Evolutionary conservation across 2,888 invertebrate species (phyloP).

Genomic region (Eristalis intricaria): DNA sequence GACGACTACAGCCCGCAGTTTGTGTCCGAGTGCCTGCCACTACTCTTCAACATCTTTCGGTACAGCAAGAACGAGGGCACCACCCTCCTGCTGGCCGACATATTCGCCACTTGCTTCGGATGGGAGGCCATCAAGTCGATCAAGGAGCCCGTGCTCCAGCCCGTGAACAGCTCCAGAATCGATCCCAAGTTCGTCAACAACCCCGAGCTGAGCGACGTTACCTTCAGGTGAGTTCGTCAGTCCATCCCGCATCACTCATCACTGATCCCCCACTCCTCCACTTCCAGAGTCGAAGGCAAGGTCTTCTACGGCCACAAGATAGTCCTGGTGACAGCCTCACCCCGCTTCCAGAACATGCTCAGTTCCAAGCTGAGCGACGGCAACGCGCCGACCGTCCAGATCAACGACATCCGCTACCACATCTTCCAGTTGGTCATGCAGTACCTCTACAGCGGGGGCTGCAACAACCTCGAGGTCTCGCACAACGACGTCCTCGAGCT

Average conservation of each 20-base stretch:
- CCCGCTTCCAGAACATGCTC: slow-evolving; percentile 92
- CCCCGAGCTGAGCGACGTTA: slow-evolving; percentile 95
- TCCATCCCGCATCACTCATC: not conserved
- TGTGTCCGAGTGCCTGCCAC: slow-evolving; percentile 93
- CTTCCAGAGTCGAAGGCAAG: slow-evolving; percentile 89
- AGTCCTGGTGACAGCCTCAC: slow-evolving; percentile 94
- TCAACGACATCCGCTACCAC: slow-evolving; percentile 95
- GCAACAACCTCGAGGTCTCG: slow-evolving; percentile 88
- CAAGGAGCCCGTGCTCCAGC: slow-evolving; percentile 85
- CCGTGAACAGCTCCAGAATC: slow-evolving; percentile 88
- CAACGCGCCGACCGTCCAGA: slow-evolving; percentile 92
- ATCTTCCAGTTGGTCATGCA: slow-evolving; percentile 96
- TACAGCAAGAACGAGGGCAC: slow-evolving; percentile 97
- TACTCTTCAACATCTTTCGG: slow-evolving; percentile 93
- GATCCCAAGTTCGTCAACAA: slow-evolving; percentile 97
- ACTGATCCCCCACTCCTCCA: not conserved
- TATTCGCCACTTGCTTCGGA: slow-evolving; percentile 94
- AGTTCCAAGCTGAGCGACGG: slow-evolving; percentile 88
- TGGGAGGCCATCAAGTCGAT: slow-evolving; percentile 91
- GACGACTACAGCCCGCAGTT: slow-evolving; percentile 95
- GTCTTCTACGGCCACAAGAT: slow-evolving; percentile 97
- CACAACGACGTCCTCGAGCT: slow-evolving; percentile 92
- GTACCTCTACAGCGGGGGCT: slow-evolving; percentile 94
- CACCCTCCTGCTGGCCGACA: slow-evolving; percentile 92
- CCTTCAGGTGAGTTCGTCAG: slow-evolving; percentile 85